A percentile compares a stretch with the other conserved stretches of the same genome.
Evolutionary conservation across 2,888 invertebrate genomes (phyloP).

Genomic region (Onchidella celtica): DNA sequence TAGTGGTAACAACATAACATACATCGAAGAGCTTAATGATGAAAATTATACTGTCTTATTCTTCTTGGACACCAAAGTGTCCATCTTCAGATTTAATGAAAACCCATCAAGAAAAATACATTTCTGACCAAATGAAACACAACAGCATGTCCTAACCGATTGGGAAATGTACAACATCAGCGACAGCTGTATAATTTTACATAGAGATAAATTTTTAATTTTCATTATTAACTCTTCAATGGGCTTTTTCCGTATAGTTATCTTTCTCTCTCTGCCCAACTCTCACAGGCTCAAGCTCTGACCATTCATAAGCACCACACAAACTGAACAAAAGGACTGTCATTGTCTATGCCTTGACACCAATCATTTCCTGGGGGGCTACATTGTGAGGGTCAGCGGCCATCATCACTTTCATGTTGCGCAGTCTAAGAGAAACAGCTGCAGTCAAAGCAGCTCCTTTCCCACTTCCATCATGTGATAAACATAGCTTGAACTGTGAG

Average conservation of each 20-base stretch:
- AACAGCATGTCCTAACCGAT: not conserved
- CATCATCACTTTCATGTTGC: conserved; percentile 34
- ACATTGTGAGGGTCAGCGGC: not conserved
- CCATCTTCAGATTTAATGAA: too few species aligned
- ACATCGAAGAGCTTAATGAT: not conserved
- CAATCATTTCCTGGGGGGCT: not conserved
- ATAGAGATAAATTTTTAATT: too few species aligned
- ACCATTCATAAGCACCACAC: not conserved
- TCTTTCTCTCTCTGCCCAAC: not conserved
- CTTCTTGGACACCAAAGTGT: too few species aligned
- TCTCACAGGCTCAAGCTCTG: not conserved
- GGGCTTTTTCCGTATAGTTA: not conserved
- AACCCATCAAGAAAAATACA: too few species aligned
- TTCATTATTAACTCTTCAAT: too few species aligned
- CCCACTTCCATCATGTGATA: conserved; percentile 80
- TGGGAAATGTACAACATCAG: too few species aligned
- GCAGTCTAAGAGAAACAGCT: conserved; percentile 73
- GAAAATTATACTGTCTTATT: not conserved
- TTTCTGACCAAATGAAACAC: not conserved
- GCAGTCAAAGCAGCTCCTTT: conserved; percentile 80
- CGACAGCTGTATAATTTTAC: too few species aligned
- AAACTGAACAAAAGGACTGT: not conserved
- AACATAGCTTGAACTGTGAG: conserved; percentile 71
- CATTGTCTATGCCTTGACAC: conserved; percentile 10
- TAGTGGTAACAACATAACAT: not conserved